These are phyloP conservation scores for Aythya baeri DNA, from an alignment of 2,113 vertebrate genomes.

Conservation along the genomic window DNA sequence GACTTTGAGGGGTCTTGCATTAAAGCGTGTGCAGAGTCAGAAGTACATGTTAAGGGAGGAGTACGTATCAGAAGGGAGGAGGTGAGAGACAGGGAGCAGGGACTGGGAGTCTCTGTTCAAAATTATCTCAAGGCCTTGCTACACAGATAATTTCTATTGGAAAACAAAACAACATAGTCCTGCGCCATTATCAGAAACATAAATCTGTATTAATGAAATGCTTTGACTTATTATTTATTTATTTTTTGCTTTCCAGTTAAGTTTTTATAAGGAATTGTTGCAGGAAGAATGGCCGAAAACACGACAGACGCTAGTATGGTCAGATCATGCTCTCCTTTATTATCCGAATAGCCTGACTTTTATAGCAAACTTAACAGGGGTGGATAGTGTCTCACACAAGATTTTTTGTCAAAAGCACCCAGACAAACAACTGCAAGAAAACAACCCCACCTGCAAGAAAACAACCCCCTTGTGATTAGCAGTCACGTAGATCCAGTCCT, in stretches of 20 bases:
- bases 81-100: background rate
- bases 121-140: background rate
- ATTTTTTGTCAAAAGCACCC: too few relatives aligned
- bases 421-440: too few relatives aligned
- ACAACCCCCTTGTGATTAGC: too few relatives aligned
- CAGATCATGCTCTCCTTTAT: too few relatives aligned
- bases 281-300: too few relatives aligned
- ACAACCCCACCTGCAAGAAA: too few relatives aligned
- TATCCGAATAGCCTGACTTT: too few relatives aligned
- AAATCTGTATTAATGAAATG: background rate
- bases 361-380: too few relatives aligned
- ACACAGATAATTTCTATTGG: background rate
- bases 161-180: background rate
- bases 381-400: too few relatives aligned
- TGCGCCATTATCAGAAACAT: background rate
- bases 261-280: background rate
- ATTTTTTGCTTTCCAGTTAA: background rate
- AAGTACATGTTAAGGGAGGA: background rate
- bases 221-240: background rate
- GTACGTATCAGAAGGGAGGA: background rate
- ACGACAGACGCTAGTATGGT: too few relatives aligned
- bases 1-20: background rate
- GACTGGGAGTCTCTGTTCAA: background rate
- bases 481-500: too few relatives aligned
- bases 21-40: background rate